Base-by-base conservation (phyloP, 2,797 vertebrate species). In the Melanotaenia nigrans region DNA sequence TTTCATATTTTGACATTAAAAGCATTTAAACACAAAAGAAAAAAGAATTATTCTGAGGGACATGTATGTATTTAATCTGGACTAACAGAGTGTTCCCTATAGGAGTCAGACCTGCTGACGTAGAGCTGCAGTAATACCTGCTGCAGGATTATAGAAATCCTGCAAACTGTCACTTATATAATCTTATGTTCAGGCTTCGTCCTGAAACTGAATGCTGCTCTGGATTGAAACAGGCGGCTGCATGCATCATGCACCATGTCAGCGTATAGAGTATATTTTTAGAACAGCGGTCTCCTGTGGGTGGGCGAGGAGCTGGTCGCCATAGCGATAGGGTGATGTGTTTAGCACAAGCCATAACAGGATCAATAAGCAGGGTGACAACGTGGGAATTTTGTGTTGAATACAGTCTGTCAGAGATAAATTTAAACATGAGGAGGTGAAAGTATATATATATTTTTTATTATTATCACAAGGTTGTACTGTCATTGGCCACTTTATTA, bases 141-240 rank as follows among this genome's bases (percentile, higher is more conserved):
- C 66, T 1, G 40, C 59, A 61, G 74, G 74, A 77, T 77, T 71
- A 77, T 38, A 62, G 63, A 66, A 77, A 77, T 71, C 74, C 68
- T 25, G 57, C 38, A 51, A 66, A n/a, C 20, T 30, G 68, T 60
- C 42, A 30, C 10, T 75, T 77, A 49, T 28, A 51, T 77, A 77
- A 77, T 66, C 61, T 65, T n/a, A 13, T 71, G 62, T 38, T 59
- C 14, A 40, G 45, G 35, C 61, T 65, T 32, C 53, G 56, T 61
- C 72, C 56, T 36, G 47, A 32, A 18, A 30, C 49, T 47, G 16
- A 20, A 9, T 22, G 47, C 18, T 49, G n/a, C 47, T 9, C 47
- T 57, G 58, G 38, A 56, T 32, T 20, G 45, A 60, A 61, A 14
- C 61, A n/a, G 53, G 59, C 68, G 51, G 18, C 53, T 24, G 62